Percentiles rank a stretch among this genome's conserved stretches.
These are phyloP conservation scores for Ips nitidus DNA, from an alignment of 1,140 invertebrate genomes.

Conservation along the genomic window DNA sequence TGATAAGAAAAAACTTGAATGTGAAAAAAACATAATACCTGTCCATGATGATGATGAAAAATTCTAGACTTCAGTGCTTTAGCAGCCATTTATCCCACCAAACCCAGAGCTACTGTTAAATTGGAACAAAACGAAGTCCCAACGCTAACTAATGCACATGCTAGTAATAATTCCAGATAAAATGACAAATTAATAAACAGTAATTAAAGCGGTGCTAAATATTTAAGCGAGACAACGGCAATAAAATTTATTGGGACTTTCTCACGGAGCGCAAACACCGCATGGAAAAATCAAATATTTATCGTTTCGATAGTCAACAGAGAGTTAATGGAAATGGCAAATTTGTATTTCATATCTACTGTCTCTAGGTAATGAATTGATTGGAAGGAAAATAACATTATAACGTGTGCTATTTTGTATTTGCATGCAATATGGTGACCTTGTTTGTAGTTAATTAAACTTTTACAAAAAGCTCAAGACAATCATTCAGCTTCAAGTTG, in stretches of 20 bases:
- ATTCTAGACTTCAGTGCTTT: slow-evolving; percentile 8
- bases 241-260: slow-evolving; percentile 16
- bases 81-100: slow-evolving; percentile 6
- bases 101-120: no score
- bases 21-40: slow-evolving; percentile 1
- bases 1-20: no score
- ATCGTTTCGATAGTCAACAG: not conserved
- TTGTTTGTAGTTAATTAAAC: no score
- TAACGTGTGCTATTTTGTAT: no score
- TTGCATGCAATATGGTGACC: no score
- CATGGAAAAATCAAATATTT: not conserved
- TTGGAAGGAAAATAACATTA: not conserved
- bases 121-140: not conserved
- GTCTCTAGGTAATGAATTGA: not conserved
- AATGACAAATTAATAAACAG: slow-evolving; percentile 12
- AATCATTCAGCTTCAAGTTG: no score
- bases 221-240: slow-evolving; percentile 13
- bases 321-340: slow-evolving; percentile 1
- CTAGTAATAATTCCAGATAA: slow-evolving; percentile 1
- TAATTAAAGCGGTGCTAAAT: slow-evolving; percentile 14
- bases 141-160: not conserved
- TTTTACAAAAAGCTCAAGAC: no score
- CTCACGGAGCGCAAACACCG: not conserved
- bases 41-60: slow-evolving; percentile 15
- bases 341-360: not conserved